A percentile compares a stretch with the other conserved stretches of the same genome.
phyloP scores from a whole-genome alignment of 2,113 vertebrate species.

The Eulemur macaco region DNA sequence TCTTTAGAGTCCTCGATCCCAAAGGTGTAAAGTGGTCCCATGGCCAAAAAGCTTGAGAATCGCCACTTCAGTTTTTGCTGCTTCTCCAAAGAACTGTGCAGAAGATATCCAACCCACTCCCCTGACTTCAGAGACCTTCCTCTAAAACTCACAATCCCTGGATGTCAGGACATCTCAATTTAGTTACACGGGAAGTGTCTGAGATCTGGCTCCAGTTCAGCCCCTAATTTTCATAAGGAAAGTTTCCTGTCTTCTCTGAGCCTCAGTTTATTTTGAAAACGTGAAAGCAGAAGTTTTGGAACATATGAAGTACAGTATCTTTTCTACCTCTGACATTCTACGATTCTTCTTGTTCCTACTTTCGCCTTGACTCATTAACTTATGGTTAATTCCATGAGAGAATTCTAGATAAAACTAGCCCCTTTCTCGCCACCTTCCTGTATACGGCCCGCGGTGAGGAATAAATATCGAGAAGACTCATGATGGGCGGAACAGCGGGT shows the following conservation, averaged over 20 bases:
- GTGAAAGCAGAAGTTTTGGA: background rate
- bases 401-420: background rate
- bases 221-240: background rate
- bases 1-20: background rate
- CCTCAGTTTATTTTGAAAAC: background rate
- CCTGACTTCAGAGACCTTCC: background rate
- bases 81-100: background rate
- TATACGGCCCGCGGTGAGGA: background rate
- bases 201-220: background rate
- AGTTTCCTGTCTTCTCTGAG: background rate
- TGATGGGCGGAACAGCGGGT: background rate
- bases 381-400: background rate
- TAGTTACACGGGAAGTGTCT: background rate
- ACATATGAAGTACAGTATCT: no score
- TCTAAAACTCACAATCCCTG: background rate
- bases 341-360: background rate
- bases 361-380: background rate
- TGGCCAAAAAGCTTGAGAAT: background rate
- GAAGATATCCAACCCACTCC: background rate
- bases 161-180: background rate
- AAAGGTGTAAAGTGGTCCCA: background rate
- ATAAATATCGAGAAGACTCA: background rate
- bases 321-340: background rate
- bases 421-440: background rate
- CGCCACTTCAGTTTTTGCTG: background rate